phyloP scores from a whole-genome alignment of 2,797 vertebrate genomes.

The Molossus molossus region DNA sequence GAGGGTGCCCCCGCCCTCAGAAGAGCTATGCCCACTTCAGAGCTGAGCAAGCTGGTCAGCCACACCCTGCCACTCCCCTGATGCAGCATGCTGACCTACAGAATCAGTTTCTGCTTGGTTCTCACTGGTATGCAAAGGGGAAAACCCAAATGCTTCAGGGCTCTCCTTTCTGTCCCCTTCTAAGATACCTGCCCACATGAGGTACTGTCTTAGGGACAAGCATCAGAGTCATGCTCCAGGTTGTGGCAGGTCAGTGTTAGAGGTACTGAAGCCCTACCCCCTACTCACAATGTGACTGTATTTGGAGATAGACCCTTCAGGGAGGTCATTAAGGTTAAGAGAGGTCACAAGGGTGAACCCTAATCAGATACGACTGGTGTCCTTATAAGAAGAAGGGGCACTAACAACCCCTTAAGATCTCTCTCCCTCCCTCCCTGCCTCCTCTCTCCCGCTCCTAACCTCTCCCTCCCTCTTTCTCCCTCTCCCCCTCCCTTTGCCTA shows the following conservation, averaged over 20 bases:
- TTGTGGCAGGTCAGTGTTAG: neutral
- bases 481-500: neutral
- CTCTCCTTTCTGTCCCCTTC: neutral
- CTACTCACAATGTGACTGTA: neutral
- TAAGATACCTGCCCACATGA: neutral
- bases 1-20: neutral
- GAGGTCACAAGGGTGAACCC: neutral
- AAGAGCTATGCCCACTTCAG: neutral
- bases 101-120: neutral
- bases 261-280: neutral
- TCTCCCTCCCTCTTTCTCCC: too few relatives aligned
- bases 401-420: too few relatives aligned
- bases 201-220: neutral
- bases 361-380: neutral
- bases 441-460: too few relatives aligned
- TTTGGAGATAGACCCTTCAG: neutral
- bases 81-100: neutral
- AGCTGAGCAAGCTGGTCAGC: neutral
- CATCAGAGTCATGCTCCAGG: neutral
- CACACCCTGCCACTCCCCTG: neutral
- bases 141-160: neutral
- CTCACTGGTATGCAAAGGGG: neutral
- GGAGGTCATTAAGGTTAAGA: neutral
- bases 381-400: too few relatives aligned
- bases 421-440: too few relatives aligned